phyloP scores from a whole-genome alignment of 2,113 vertebrate species.

The Colistium nudipinnis region DNA sequence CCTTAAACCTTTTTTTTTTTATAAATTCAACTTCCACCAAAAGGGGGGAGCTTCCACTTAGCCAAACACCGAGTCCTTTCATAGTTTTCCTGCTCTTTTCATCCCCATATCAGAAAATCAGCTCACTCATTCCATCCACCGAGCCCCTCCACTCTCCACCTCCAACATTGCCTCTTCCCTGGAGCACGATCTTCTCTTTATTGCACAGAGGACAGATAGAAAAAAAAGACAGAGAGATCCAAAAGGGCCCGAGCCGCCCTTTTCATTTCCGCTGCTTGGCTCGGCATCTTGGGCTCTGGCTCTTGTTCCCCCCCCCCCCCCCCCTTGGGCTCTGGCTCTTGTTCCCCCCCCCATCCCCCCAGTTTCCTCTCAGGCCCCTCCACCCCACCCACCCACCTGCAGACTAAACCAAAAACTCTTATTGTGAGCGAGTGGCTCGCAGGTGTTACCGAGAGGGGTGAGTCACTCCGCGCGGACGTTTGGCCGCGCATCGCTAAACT shows the following conservation, averaged over 20 bases:
- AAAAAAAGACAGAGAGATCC: slow-evolving; percentile 46
- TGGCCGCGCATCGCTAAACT: slow-evolving; percentile 33
- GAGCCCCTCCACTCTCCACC: slow-evolving; percentile 40
- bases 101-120: slow-evolving; percentile 62
- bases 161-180: slow-evolving; percentile 64
- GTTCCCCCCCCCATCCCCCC: background rate
- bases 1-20: background rate
- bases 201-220: slow-evolving; percentile 16
- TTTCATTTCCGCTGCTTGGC: slow-evolving; percentile 77
- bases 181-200: slow-evolving; percentile 64
- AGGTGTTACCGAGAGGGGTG: background rate
- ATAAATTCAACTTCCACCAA: slow-evolving; percentile 21
- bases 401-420: background rate
- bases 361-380: background rate
- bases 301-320: background rate
- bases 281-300: slow-evolving; percentile 57
- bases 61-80: slow-evolving; percentile 51
- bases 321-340: no score
- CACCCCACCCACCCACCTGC: background rate
- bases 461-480: slow-evolving; percentile 10
- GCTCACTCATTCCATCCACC: slow-evolving; percentile 56
- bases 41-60: slow-evolving; percentile 62
- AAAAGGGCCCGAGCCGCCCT: slow-evolving; percentile 43
- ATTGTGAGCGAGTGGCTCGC: background rate
- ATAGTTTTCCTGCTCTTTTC: slow-evolving; percentile 20